Evolutionary conservation across 2,888 invertebrate species (phyloP).

Genomic region (Bibio marci): DNA sequence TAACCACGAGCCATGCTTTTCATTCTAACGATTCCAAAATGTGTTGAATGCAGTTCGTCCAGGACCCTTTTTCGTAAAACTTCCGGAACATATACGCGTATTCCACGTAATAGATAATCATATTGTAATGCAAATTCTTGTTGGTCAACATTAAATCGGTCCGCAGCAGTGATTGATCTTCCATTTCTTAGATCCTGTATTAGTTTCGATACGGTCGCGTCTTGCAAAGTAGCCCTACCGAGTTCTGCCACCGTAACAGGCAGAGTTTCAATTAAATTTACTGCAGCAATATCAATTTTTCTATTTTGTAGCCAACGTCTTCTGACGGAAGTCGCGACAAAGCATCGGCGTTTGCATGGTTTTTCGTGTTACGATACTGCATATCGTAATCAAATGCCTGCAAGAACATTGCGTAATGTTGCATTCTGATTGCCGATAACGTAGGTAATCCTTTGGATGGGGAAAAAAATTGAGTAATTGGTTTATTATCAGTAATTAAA

Average conservation of each 20-base stretch:
- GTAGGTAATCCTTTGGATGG: slow-evolving; percentile 9
- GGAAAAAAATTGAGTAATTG: slow-evolving; percentile 18
- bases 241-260: slow-evolving; percentile 8
- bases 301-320: not conserved
- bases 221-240: slow-evolving; percentile 2
- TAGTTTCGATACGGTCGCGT: slow-evolving; percentile 5
- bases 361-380: slow-evolving; percentile 6
- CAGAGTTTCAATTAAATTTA: slow-evolving; percentile 8
- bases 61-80: no score
- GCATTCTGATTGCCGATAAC: slow-evolving; percentile 12
- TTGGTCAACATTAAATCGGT: slow-evolving; percentile 8
- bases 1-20: slow-evolving; percentile 12
- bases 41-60: slow-evolving; percentile 8
- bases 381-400: slow-evolving; percentile 11
- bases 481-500: slow-evolving; percentile 20
- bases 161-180: no score
- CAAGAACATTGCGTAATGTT: slow-evolving; percentile 13
- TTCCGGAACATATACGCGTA: no score
- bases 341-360: slow-evolving; percentile 12
- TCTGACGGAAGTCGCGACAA: slow-evolving; percentile 11
- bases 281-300: slow-evolving; percentile 8
- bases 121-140: slow-evolving; percentile 10
- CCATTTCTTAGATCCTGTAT: slow-evolving; percentile 5
- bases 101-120: slow-evolving; percentile 10
- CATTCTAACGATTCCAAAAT: slow-evolving; percentile 10